Evolutionary conservation across 1,140 invertebrate species (phyloP).

Genomic region (Drosophila miranda): DNA sequence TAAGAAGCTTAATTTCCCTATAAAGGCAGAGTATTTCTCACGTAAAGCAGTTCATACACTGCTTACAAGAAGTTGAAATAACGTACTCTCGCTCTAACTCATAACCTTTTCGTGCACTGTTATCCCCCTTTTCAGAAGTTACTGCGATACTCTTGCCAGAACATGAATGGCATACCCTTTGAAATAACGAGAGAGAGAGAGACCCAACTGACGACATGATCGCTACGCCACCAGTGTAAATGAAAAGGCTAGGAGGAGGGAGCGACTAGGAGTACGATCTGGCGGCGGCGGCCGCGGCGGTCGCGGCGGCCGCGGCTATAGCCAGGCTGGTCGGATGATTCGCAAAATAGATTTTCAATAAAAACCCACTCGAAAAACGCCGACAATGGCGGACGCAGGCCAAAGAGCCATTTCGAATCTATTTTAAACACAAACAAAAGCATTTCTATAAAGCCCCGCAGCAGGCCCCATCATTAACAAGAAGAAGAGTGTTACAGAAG

Average conservation of each 20-base stretch:
- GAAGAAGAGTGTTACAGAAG: constrained; percentile 34
- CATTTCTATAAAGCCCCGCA: constrained; percentile 50
- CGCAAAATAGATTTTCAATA: constrained; percentile 80
- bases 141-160: too few relatives aligned
- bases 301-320: constrained; percentile 3
- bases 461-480: constrained; percentile 14
- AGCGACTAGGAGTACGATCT: neutral
- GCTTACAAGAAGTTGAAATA: too few relatives aligned
- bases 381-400: constrained; percentile 60
- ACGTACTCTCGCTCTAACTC: too few relatives aligned
- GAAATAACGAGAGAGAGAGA: constrained; percentile 3
- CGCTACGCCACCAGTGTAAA: constrained; percentile 58
- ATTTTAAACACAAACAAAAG: constrained; percentile 75
- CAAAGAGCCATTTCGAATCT: constrained; percentile 68
- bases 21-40: too few relatives aligned
- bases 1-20: too few relatives aligned
- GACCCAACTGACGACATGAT: constrained; percentile 53
- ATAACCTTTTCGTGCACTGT: too few relatives aligned
- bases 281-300: neutral
- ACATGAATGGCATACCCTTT: too few relatives aligned
- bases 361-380: constrained; percentile 68
- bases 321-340: constrained; percentile 39
- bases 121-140: too few relatives aligned
- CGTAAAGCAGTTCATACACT: too few relatives aligned
- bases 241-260: constrained; percentile 20